Evolutionary conservation across 2,888 invertebrate species (phyloP).

Genomic region (Xestia ashworthii): DNA sequence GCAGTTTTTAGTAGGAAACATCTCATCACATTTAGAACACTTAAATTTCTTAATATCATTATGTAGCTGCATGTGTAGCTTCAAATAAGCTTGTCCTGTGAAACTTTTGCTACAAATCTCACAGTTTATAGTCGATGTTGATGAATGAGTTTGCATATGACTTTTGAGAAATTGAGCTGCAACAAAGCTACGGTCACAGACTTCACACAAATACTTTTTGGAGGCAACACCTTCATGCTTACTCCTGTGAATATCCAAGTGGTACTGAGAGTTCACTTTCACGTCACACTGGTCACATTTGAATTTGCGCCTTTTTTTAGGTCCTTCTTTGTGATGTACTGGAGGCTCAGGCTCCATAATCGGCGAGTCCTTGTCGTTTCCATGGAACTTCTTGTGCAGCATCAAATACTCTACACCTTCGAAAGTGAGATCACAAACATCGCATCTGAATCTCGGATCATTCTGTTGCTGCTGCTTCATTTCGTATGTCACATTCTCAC

Average conservation of each 20-base stretch:
- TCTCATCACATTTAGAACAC: slow-evolving; percentile 87
- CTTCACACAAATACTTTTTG: slow-evolving; percentile 86
- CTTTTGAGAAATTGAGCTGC: slow-evolving; percentile 88
- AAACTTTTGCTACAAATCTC: slow-evolving; percentile 87
- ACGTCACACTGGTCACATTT: slow-evolving; percentile 88
- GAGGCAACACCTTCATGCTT: slow-evolving; percentile 86
- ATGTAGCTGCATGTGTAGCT: slow-evolving; percentile 88
- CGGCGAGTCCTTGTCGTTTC: slow-evolving; percentile 84
- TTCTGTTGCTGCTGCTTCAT: slow-evolving; percentile 78
- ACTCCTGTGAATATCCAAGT: slow-evolving; percentile 87
- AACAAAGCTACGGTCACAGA: slow-evolving; percentile 87
- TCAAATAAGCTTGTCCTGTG: slow-evolving; percentile 87
- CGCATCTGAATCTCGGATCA: slow-evolving; percentile 82
- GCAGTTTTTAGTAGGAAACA: slow-evolving; percentile 88
- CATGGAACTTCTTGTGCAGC: slow-evolving; percentile 88
- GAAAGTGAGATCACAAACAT: slow-evolving; percentile 86
- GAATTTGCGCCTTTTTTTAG: slow-evolving; percentile 86
- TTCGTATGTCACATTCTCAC: slow-evolving; percentile 81
- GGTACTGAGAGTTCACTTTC: slow-evolving; percentile 88
- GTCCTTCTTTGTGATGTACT: slow-evolving; percentile 76
- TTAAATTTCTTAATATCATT: slow-evolving; percentile 88
- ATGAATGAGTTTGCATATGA: slow-evolving; percentile 88
- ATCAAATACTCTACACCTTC: slow-evolving; percentile 87
- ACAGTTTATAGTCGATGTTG: slow-evolving; percentile 85
- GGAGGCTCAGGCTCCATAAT: slow-evolving; percentile 79